A percentile compares a stretch with the other conserved stretches of the same genome.
These are phyloP conservation scores for Flexamia atlantica DNA, from an alignment of 2,888 invertebrate genomes.

Conservation along the genomic window DNA sequence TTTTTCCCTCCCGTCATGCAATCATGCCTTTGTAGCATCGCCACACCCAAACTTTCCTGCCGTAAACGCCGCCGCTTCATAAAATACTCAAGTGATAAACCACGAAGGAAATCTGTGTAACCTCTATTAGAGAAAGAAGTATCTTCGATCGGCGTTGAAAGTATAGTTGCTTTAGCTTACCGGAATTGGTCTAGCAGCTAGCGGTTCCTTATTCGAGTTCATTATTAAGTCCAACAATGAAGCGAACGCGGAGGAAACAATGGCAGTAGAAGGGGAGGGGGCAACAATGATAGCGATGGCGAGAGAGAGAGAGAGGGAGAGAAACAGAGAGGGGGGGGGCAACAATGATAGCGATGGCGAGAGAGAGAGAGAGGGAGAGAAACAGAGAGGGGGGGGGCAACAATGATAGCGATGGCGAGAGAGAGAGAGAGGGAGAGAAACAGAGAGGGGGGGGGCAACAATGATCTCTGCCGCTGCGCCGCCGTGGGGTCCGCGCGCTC, in stretches of 20 bases:
- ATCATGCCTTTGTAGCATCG: background rate
- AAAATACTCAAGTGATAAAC: background rate
- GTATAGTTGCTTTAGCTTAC: slow-evolving; percentile 3
- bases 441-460: slow-evolving; percentile 2
- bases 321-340: background rate
- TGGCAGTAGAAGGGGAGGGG: background rate
- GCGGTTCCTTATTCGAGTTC: no score
- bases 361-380: background rate
- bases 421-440: background rate
- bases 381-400: slow-evolving; percentile 18
- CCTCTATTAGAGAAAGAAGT: background rate
- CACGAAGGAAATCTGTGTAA: background rate
- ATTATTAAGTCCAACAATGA: no score
- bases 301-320: background rate
- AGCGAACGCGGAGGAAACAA: background rate
- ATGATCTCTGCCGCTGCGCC: background rate
- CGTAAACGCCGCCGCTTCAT: background rate
- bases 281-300: background rate
- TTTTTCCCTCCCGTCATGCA: no score
- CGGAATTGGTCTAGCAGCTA: background rate
- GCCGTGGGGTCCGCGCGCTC: background rate
- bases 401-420: background rate
- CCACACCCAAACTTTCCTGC: background rate
- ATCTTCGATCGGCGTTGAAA: background rate
- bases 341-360: slow-evolving; percentile 3